phyloP scores from a whole-genome alignment of 2,797 vertebrate genomes.

The Smutsia temminckii region DNA sequence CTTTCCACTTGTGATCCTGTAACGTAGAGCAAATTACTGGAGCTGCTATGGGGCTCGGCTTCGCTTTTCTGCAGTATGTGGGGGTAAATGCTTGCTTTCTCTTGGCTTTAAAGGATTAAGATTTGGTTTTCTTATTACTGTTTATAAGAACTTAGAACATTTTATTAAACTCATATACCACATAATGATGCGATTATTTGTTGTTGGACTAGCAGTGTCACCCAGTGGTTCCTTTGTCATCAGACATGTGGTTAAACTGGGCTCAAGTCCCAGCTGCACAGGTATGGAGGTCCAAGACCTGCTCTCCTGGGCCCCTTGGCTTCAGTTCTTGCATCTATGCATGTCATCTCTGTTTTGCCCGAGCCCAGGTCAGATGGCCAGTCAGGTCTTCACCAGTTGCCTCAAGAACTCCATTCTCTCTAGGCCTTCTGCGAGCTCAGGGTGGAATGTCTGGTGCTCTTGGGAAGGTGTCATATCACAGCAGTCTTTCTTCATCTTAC shows the following conservation, averaged over 20 bases:
- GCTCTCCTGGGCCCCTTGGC: accelerated
- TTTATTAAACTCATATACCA: not conserved
- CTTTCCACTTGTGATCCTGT: not conserved
- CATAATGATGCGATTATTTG: not conserved
- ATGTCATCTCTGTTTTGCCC: not conserved
- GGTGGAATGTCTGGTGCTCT: not conserved
- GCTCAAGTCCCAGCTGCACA: not conserved
- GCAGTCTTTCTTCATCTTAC: not conserved
- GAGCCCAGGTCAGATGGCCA: not conserved
- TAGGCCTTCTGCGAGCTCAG: not conserved
- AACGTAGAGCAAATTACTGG: not conserved
- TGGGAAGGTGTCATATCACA: not conserved
- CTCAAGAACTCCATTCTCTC: not conserved
- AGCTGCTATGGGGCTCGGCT: not conserved
- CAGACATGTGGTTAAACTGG: not conserved
- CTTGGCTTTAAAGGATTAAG: not conserved
- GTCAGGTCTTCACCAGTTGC: not conserved
- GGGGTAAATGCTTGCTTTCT: not conserved
- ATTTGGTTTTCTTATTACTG: not conserved
- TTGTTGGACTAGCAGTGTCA: not conserved
- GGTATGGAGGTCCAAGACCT: not conserved
- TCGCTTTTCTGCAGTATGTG: not conserved
- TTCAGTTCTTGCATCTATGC: not conserved
- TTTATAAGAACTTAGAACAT: not conserved
- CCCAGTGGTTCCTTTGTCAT: not conserved